phyloP scores from a whole-genome alignment of 2,797 vertebrate genomes.

The Balearica regulorum region DNA sequence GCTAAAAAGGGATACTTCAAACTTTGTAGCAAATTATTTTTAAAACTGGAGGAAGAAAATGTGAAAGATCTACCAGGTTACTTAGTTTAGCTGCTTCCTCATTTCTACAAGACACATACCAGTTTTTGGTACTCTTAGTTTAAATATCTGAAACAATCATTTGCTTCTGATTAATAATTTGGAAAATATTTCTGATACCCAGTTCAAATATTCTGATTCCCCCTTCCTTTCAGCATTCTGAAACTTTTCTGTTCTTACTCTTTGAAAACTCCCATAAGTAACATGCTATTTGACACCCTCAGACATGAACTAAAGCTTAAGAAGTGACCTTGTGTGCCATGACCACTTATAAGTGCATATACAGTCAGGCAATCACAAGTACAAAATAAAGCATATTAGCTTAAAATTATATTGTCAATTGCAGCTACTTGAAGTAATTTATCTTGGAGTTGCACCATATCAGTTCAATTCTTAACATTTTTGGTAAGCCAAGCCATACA shows the following conservation, averaged over 20 bases:
- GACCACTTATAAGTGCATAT: background rate
- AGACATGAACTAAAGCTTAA: background rate
- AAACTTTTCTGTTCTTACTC: background rate
- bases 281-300: background rate
- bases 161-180: background rate
- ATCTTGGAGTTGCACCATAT: background rate
- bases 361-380: background rate
- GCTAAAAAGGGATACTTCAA: background rate
- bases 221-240: background rate
- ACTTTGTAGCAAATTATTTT: background rate
- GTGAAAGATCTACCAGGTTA: background rate
- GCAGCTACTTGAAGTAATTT: background rate
- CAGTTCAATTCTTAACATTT: background rate
- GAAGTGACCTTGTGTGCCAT: background rate
- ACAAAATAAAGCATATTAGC: background rate
- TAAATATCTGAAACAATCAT: background rate
- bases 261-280: background rate
- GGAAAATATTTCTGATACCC: background rate
- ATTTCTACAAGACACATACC: background rate
- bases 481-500: background rate
- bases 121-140: background rate
- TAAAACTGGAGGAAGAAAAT: background rate
- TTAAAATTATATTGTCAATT: background rate
- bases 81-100: background rate
- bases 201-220: background rate